A percentile compares a stretch with the other conserved stretches of the same genome.
phyloP scores from a whole-genome alignment of 2,888 invertebrate species.

The Julus scanicus region DNA sequence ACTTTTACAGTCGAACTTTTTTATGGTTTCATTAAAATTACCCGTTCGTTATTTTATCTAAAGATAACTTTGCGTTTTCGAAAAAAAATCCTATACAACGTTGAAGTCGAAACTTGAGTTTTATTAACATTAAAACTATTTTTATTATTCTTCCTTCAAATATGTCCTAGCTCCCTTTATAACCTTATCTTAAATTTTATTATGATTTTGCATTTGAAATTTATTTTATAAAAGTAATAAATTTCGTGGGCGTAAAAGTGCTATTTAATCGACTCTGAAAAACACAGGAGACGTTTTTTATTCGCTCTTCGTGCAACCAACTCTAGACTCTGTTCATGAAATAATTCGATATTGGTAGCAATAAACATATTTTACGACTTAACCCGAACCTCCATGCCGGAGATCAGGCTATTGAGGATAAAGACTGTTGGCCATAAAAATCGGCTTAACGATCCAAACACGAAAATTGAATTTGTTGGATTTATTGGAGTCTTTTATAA shows the following conservation, averaged over 20 bases:
- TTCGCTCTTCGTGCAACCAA: neutral
- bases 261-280: neutral
- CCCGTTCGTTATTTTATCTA: too few relatives aligned
- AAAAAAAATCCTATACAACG: too few relatives aligned
- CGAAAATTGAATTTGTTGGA: constrained; percentile 11
- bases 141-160: too few relatives aligned
- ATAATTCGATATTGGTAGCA: neutral
- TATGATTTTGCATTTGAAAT: neutral
- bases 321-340: neutral
- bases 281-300: neutral
- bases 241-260: neutral
- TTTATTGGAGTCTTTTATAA: neutral
- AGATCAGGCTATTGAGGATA: neutral
- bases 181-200: neutral
- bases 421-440: neutral
- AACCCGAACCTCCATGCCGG: neutral
- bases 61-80: too few relatives aligned
- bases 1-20: too few relatives aligned
- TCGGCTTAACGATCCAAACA: neutral
- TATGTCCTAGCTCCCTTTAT: neutral
- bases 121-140: too few relatives aligned
- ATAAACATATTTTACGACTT: neutral
- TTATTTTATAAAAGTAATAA: neutral
- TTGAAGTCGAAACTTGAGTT: too few relatives aligned
- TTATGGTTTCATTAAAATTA: too few relatives aligned